A percentile compares a stretch with the other conserved stretches of the same genome.
Conservation (phyloP, 2,888 invertebrate genomes). For the Caenorhabditis doughertyi region DNA sequence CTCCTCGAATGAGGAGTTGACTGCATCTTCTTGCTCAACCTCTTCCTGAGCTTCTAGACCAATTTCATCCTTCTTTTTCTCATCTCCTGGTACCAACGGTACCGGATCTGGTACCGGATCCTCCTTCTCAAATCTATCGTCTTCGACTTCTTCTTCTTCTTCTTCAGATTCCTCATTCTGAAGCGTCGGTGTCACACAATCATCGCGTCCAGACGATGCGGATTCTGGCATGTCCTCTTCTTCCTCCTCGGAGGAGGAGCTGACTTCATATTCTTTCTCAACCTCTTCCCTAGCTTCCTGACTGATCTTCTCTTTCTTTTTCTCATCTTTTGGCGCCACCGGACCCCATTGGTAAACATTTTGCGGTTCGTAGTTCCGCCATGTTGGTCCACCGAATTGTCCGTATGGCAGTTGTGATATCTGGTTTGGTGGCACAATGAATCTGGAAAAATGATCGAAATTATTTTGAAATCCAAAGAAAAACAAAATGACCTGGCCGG, state of each 20-base stretch:
- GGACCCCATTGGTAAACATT: slow-evolving; percentile 14
- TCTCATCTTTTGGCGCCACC: slow-evolving; percentile 15
- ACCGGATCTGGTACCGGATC: no score
- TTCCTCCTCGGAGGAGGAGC: not conserved
- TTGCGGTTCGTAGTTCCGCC: no score
- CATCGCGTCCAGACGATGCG: not conserved
- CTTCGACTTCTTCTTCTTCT: slow-evolving; percentile 45
- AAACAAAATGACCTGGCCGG: no score
- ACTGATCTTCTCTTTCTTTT: slow-evolving; percentile 30
- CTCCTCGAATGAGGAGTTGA: not conserved
- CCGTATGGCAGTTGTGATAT: no score
- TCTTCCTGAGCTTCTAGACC: slow-evolving; percentile 28
- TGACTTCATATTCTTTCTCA: slow-evolving; percentile 3
- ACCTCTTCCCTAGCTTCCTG: slow-evolving; percentile 39
- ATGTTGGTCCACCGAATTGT: no score
- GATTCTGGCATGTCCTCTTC: not conserved
- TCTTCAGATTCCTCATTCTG: slow-evolving; percentile 50
- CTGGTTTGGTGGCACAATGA: no score
- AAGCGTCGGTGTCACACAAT: slow-evolving; percentile 17
- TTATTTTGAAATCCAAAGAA: no score
- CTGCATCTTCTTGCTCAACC: slow-evolving; percentile 18
- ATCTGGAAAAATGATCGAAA: no score
- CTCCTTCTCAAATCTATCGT: no score
- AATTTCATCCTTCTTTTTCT: slow-evolving; percentile 37
- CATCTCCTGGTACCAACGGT: slow-evolving; percentile 11